These are phyloP conservation scores for Meandrusa payeni DNA, from an alignment of 2,888 invertebrate genomes.

Conservation along the genomic window DNA sequence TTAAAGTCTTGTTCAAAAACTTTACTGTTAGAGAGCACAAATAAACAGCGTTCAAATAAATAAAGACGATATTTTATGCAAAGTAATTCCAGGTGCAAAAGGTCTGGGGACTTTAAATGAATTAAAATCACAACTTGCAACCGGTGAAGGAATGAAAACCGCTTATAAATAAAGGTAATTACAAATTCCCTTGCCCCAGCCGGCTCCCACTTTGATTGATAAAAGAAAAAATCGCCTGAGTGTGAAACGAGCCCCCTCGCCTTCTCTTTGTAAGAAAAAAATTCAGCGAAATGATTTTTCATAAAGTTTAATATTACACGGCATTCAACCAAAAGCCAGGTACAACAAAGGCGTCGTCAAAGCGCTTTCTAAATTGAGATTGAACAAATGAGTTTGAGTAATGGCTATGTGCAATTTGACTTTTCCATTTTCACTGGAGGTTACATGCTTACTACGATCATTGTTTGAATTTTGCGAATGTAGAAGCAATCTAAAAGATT, in stretches of 20 bases:
- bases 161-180: conserved; percentile 77
- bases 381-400: conserved; percentile 42
- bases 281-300: conserved; percentile 42
- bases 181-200: conserved; percentile 43
- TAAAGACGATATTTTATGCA: conserved; percentile 69
- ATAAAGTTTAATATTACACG: conserved; percentile 42
- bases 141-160: conserved; percentile 61
- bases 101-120: conserved; percentile 62
- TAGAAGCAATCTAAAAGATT: no score
- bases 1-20: conserved; percentile 28
- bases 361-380: conserved; percentile 36
- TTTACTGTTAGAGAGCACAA: conserved; percentile 55
- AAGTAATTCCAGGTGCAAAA: conserved; percentile 75
- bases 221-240: conserved; percentile 40
- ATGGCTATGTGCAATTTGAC: conserved; percentile 47
- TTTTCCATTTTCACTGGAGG: conserved; percentile 28
- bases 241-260: conserved; percentile 39
- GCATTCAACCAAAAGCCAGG: conserved; percentile 34
- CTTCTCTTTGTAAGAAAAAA: conserved; percentile 31
- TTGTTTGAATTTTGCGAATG: no score
- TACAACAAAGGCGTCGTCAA: conserved; percentile 34
- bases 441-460: conserved; percentile 15
- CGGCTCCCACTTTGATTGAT: conserved; percentile 45
- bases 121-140: conserved; percentile 76
- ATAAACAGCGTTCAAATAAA: conserved; percentile 56